These are phyloP conservation scores for Coreius guichenoti DNA, from an alignment of 2,797 vertebrate genomes.

Conservation along the genomic window DNA sequence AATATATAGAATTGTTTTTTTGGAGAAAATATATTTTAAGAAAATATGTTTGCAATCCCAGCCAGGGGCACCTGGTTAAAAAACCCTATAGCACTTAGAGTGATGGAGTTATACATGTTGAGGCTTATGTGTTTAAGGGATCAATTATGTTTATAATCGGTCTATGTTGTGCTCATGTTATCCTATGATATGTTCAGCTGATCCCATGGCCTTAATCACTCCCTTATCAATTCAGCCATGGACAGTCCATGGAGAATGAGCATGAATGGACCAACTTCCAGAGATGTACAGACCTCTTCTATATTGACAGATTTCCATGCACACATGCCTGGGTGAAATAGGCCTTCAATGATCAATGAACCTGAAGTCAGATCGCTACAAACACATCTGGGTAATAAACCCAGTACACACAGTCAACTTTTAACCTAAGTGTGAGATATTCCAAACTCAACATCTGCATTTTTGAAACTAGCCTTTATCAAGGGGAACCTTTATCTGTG, in stretches of 20 bases:
- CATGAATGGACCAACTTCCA: background rate
- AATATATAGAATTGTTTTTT: no score
- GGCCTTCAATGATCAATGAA: background rate
- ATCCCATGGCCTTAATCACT: conserved; percentile 56
- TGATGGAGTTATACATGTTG: background rate
- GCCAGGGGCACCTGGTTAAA: background rate
- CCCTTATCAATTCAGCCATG: conserved; percentile 63
- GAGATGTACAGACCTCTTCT: background rate
- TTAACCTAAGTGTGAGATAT: background rate
- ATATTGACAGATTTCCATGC: background rate
- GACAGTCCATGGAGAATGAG: conserved; percentile 15
- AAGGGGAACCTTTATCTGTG: conserved; percentile 35
- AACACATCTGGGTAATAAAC: background rate
- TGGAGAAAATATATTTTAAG: no score
- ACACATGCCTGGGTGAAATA: background rate
- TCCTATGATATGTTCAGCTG: conserved; percentile 57
- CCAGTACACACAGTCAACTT: background rate
- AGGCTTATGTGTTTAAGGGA: conserved; percentile 40
- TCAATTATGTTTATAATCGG: conserved; percentile 70
- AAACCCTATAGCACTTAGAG: background rate
- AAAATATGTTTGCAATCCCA: background rate
- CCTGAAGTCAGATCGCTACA: background rate
- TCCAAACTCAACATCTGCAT: background rate
- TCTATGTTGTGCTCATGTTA: conserved; percentile 68
- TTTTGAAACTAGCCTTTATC: background rate